phyloP scores from a whole-genome alignment of 2,888 invertebrate species.

The Acleris literana region DNA sequence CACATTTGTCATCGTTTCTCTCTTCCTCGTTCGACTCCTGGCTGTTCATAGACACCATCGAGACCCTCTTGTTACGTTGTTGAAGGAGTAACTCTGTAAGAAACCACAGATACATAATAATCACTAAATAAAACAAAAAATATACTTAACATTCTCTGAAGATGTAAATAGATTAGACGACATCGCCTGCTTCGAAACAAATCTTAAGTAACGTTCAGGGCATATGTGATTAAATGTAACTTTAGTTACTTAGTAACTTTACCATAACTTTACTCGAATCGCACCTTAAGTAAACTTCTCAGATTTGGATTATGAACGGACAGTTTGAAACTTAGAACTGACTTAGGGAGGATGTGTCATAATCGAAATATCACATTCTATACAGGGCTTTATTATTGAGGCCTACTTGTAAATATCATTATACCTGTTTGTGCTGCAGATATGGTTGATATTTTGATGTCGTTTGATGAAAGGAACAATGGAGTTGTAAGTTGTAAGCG shows the following conservation, averaged over 20 bases:
- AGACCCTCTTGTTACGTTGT: constrained; percentile 73
- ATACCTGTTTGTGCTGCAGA: not conserved
- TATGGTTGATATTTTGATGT: not conserved
- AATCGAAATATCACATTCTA: too few species aligned
- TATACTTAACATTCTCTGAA: too few species aligned
- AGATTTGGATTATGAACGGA: too few species aligned
- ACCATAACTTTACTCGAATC: not conserved
- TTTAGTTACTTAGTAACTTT: constrained; percentile 25
- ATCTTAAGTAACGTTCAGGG: too few species aligned
- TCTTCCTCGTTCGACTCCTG: constrained; percentile 68
- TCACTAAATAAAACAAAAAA: too few species aligned
- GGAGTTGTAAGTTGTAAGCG: not conserved
- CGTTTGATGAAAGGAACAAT: not conserved
- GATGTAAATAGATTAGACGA: too few species aligned
- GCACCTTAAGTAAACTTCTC: not conserved
- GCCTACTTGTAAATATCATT: too few species aligned
- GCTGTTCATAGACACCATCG: constrained; percentile 74
- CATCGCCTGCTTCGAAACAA: too few species aligned
- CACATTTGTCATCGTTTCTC: constrained; percentile 76
- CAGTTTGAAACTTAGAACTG: too few species aligned
- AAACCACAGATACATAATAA: not conserved
- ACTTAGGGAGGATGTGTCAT: too few species aligned
- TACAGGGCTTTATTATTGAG: too few species aligned
- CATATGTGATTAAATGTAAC: too few species aligned
- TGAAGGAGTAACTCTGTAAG: constrained; percentile 73